Base-by-base conservation (phyloP, 2,888 invertebrate species). In the Epirrhoe alternata region DNA sequence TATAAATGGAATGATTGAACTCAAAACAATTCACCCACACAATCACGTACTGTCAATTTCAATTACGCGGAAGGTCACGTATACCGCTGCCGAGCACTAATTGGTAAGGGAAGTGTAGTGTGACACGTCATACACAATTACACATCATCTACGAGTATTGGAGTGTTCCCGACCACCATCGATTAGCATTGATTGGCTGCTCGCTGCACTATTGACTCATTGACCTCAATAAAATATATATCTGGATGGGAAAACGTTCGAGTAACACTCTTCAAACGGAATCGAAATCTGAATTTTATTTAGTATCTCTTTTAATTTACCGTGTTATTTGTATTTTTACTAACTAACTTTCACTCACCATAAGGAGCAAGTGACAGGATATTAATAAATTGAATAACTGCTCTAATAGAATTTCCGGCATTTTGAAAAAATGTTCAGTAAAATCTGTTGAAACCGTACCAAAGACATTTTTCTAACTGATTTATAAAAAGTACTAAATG, bases 101-200 rank as follows among this genome's bases (percentile, higher is more conserved):
- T 65, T 69, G 65, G 42, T 50, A 56, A 42, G 47, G 42, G 53
- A 53, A 47, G 52, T 57, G 51, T 62, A 51, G 10, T 59, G 42
- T 54, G 52, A 62, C 42, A 56, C 30, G 62, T 62, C 65, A 53
- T 58, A 24, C 24, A 24, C 24, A 24, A 2, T 3, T 58, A 24
- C 24, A 24, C 24, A 24, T 24, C 24, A 2, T 24, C 24, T 24
- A 2, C 24, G 24, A 24, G 33, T 53, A 62, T 66, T 50, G 58
- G 69, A 72, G 73, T 70, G 72, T 58, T 68, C 64, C 69, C 52
- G 61, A 61, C 72, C 66, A 74, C 70, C 72, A 7, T 14, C 38
- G 69, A 69, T 74, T 72, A 76, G 60, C 75, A 76, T 77, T 76
- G 79, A 82, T 81, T 81, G 74, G 74, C 68, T 71, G 54, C 42